Evolutionary conservation across 2,888 invertebrate genomes (phyloP).

Genomic region (Cartodere bifasciata): DNA sequence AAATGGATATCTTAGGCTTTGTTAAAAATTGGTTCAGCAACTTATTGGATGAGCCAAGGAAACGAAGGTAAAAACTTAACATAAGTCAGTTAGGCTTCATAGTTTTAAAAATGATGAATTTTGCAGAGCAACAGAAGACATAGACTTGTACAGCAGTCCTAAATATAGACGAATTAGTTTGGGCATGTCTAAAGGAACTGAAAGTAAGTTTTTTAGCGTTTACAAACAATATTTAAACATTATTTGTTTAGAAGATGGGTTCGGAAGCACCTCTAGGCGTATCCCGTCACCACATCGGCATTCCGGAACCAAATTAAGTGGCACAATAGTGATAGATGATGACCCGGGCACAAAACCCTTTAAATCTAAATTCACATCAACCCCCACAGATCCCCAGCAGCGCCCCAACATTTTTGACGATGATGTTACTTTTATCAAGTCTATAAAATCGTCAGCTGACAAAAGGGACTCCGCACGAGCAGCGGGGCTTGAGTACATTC

Average conservation of each 20-base stretch:
- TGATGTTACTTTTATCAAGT: conserved; percentile 24
- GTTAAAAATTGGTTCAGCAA: too few species aligned
- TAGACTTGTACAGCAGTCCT: conserved; percentile 14
- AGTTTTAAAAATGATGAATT: too few species aligned
- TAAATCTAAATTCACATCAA: conserved; percentile 15
- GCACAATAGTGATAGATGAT: conserved; percentile 13
- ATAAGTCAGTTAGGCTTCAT: too few species aligned
- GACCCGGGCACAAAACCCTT: conserved; percentile 8
- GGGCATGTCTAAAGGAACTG: conserved; percentile 12
- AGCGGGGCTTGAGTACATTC: conserved; percentile 18
- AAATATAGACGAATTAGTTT: conserved; percentile 17
- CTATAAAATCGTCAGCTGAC: conserved; percentile 18
- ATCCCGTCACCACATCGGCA: not conserved
- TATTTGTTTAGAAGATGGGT: conserved; percentile 17
- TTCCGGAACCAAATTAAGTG: conserved; percentile 5
- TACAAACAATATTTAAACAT: not conserved
- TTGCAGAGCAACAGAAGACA: conserved; percentile 14
- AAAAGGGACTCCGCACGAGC: conserved; percentile 20
- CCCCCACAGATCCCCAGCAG: conserved; percentile 14
- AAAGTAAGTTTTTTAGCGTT: conserved; percentile 12
- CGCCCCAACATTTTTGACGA: conserved; percentile 18
- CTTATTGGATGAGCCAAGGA: too few species aligned
- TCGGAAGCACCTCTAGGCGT: too few species aligned
- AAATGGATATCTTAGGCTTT: too few species aligned
- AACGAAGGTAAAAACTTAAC: too few species aligned